Evolutionary conservation across 2,797 vertebrate species (phyloP).

Genomic region (Adelosebastes latens): DNA sequence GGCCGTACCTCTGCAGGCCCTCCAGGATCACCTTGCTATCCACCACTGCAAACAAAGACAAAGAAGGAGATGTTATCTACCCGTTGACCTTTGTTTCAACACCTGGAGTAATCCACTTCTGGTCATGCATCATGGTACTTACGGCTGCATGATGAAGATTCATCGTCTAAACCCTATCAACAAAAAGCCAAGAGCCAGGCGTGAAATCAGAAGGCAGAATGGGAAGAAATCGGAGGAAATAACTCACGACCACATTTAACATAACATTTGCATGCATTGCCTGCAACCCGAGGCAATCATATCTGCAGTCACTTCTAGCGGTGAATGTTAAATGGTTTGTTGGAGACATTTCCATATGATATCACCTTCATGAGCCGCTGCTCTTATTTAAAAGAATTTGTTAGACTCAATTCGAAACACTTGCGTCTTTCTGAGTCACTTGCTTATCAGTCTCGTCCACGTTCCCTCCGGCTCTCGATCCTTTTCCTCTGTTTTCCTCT

Average conservation of each 20-base stretch:
- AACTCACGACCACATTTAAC: constrained; percentile 44
- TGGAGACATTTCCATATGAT: constrained; percentile 60
- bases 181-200: constrained; percentile 27
- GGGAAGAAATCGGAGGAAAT: constrained; percentile 33
- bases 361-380: constrained; percentile 58
- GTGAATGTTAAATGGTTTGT: constrained; percentile 63
- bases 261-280: constrained; percentile 63
- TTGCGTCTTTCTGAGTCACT: constrained; percentile 30
- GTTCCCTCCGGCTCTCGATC: constrained; percentile 11
- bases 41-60: constrained; percentile 79
- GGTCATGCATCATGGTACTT: not conserved
- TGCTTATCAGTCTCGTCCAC: constrained; percentile 50
- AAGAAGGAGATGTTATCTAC: constrained; percentile 3
- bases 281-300: constrained; percentile 51
- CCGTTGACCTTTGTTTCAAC: not conserved
- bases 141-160: constrained; percentile 1
- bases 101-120: not conserved
- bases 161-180: constrained; percentile 17
- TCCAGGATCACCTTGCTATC: constrained; percentile 85
- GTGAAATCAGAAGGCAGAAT: constrained; percentile 49
- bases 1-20: constrained; percentile 85
- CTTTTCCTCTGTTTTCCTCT: constrained; percentile 31
- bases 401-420: constrained; percentile 43
- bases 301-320: constrained; percentile 45
- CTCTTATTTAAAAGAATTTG: constrained; percentile 57